Percentiles rank a stretch among this genome's conserved stretches.
phyloP scores from a whole-genome alignment of 2,797 vertebrate genomes.

The Rhinatrema bivittatum region DNA sequence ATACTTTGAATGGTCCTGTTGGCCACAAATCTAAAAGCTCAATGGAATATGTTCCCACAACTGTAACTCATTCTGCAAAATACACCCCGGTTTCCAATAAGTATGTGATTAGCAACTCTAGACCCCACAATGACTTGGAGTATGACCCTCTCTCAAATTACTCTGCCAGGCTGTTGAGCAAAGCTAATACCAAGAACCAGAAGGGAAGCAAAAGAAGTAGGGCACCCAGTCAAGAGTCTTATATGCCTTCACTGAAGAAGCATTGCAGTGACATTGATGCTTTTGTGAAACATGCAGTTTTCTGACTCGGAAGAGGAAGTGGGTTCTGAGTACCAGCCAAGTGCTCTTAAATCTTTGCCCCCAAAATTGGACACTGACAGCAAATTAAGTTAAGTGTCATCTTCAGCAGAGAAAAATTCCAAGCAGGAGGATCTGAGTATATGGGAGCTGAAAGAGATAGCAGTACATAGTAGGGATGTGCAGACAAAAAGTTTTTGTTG shows the following conservation, averaged over 20 bases:
- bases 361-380: conserved; percentile 23
- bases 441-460: conserved; percentile 36
- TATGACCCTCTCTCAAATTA: conserved; percentile 96
- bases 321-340: conserved; percentile 56
- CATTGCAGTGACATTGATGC: conserved; percentile 25
- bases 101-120: conserved; percentile 83
- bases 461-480: conserved; percentile 26
- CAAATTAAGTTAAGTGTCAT: conserved; percentile 10
- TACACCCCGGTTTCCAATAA: conserved; percentile 62
- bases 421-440: conserved; percentile 4
- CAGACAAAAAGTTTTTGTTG: conserved; percentile 33
- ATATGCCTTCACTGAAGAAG: conserved; percentile 59
- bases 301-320: conserved; percentile 82
- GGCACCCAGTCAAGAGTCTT: conserved; percentile 42
- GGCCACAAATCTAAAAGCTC: conserved; percentile 51
- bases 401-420: conserved; percentile 29
- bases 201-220: conserved; percentile 44
- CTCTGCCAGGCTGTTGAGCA: conserved; percentile 68
- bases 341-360: conserved; percentile 45
- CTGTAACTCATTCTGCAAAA: conserved; percentile 51
- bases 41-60: conserved; percentile 85
- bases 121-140: conserved; percentile 85
- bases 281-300: conserved; percentile 55
- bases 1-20: conserved; percentile 65
- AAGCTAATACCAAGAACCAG: conserved; percentile 41